A percentile compares a stretch with the other conserved stretches of the same genome.
Conservation (phyloP, 2,797 vertebrate species). For the Hoplostethus mediterraneus region DNA sequence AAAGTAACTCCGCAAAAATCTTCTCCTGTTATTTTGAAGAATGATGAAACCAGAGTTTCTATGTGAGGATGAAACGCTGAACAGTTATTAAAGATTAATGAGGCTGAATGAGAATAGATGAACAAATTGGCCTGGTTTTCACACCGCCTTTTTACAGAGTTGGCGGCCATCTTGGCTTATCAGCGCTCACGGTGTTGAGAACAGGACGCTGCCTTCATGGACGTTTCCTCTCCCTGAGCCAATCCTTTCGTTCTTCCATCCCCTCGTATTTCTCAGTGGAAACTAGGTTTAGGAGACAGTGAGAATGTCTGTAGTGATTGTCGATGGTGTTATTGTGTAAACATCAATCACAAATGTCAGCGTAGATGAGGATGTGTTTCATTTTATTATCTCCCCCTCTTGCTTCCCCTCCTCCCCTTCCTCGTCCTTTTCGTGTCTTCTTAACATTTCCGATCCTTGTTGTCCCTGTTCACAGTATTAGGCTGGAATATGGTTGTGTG, state of each 20-base stretch:
- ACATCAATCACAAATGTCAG: conserved; percentile 72
- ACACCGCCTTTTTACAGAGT: conserved; percentile 10
- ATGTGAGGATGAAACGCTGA: conserved; percentile 69
- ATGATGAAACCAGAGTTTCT: conserved; percentile 60
- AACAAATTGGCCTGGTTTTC: conserved; percentile 60
- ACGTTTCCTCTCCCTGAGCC: conserved; percentile 43
- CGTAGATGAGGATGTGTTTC: conserved; percentile 64
- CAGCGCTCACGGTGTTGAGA: conserved; percentile 70
- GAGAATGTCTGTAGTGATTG: conserved; percentile 76
- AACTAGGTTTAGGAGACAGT: conserved; percentile 79
- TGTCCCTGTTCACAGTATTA: conserved; percentile 83
- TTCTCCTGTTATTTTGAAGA: conserved; percentile 39
- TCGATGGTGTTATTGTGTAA: conserved; percentile 74
- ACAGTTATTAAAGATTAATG: conserved; percentile 71
- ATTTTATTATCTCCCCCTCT: conserved; percentile 57
- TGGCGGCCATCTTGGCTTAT: conserved; percentile 20
- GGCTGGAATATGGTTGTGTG: conserved; percentile 82
- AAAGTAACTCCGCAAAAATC: conserved; percentile 44
- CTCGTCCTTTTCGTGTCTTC: conserved; percentile 39
- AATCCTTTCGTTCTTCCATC: conserved; percentile 62
- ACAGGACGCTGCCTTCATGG: conserved; percentile 65
- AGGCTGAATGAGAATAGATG: conserved; percentile 60
- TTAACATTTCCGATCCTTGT: conserved; percentile 59
- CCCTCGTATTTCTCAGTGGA: conserved; percentile 64
- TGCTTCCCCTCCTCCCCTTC: conserved; percentile 25